Conservation (phyloP, 2,888 invertebrate genomes). For the Drosophila sordidula region DNA sequence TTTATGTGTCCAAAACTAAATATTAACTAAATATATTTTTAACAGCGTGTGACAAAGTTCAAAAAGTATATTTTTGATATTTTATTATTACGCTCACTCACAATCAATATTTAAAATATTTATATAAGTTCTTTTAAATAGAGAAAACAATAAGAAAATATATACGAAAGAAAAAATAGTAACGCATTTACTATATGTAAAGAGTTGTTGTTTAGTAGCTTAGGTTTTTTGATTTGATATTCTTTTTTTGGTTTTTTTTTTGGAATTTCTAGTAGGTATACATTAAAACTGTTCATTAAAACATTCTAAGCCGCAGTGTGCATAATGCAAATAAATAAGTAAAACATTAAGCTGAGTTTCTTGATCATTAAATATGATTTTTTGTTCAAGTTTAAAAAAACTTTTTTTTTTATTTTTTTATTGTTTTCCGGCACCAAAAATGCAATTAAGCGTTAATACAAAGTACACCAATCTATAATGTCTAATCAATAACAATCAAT, state of each 20-base stretch:
- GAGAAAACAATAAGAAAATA: constrained; percentile 20
- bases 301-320: constrained; percentile 84
- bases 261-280: constrained; percentile 53
- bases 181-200: constrained; percentile 42
- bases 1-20: constrained; percentile 44
- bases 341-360: constrained; percentile 80
- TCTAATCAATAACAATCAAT: constrained; percentile 71
- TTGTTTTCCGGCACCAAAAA: constrained; percentile 54
- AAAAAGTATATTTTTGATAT: constrained; percentile 36
- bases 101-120: constrained; percentile 31
- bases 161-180: constrained; percentile 30
- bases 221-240: constrained; percentile 32
- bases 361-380: constrained; percentile 57
- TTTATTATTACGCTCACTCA: constrained; percentile 43
- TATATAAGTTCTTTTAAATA: neutral
- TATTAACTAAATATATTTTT: constrained; percentile 38
- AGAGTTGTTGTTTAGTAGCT: constrained; percentile 48
- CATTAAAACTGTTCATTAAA: constrained; percentile 64
- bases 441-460: constrained; percentile 66
- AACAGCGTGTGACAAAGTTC: constrained; percentile 62
- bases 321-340: constrained; percentile 84
- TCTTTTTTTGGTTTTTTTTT: constrained; percentile 25
- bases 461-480: constrained; percentile 67
- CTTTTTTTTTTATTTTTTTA: neutral
- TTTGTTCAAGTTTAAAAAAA: constrained; percentile 16